A percentile compares a stretch with the other conserved stretches of the same genome.
These are phyloP conservation scores for Diglossa cyanea DNA, from an alignment of 2,797 vertebrate species.

Conservation along the genomic window DNA sequence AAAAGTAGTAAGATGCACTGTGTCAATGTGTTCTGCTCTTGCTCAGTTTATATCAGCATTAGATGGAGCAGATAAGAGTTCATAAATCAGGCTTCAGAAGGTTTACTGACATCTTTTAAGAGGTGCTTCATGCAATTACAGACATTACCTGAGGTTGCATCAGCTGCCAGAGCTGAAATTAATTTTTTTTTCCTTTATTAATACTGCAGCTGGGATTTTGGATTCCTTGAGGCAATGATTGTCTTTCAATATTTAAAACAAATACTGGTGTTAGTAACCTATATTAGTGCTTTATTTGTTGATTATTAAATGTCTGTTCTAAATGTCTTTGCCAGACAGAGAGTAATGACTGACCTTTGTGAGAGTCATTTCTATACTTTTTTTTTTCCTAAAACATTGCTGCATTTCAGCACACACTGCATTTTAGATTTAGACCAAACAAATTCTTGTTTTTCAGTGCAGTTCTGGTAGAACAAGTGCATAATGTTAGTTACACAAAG, in stretches of 20 bases:
- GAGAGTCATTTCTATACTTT: not conserved
- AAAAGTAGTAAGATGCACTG: not conserved
- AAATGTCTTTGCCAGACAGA: not conserved
- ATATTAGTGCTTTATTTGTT: not conserved
- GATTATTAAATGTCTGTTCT: not conserved
- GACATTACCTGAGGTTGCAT: slow-evolving; percentile 29
- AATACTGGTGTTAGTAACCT: not conserved
- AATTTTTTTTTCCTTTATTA: not conserved
- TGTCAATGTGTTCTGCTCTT: not conserved
- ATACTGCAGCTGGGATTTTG: not conserved
- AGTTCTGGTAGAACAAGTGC: not conserved
- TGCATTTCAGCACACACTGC: not conserved
- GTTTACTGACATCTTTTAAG: not conserved
- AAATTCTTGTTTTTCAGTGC: not conserved
- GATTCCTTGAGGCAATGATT: not conserved
- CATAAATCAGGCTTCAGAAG: not conserved
- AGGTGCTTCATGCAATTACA: not conserved
- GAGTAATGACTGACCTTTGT: not conserved
- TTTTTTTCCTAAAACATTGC: not conserved
- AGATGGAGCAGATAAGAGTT: not conserved
- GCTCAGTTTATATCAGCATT: not conserved
- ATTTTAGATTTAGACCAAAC: not conserved
- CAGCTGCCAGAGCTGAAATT: slow-evolving; percentile 22
- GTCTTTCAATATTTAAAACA: not conserved
- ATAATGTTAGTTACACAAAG: not conserved